Percentiles rank a stretch among this genome's conserved stretches.
These are phyloP conservation scores for Atherix ibis DNA, from an alignment of 2,888 invertebrate genomes.

Conservation along the genomic window DNA sequence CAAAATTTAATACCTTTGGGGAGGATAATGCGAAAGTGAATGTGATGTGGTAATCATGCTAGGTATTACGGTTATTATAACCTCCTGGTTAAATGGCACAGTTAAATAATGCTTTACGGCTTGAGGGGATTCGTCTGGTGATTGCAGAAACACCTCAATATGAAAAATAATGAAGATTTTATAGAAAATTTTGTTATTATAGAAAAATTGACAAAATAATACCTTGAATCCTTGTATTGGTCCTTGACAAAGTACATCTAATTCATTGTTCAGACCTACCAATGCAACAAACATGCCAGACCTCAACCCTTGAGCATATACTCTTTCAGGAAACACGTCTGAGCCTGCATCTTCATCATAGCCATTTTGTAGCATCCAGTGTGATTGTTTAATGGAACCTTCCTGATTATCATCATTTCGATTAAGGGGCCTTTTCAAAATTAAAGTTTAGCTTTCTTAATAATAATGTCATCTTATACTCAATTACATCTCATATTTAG, in stretches of 20 bases:
- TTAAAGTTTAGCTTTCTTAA: neutral
- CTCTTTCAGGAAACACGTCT: conserved; percentile 34
- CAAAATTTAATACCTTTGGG: conserved; percentile 26
- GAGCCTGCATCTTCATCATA: neutral
- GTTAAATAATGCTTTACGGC: conserved; percentile 52
- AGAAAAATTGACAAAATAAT: neutral
- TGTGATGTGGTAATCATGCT: conserved; percentile 58
- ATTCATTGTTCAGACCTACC: conserved; percentile 37
- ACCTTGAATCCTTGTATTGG: conserved; percentile 47
- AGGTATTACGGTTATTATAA: conserved; percentile 51
- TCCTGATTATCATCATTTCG: no score
- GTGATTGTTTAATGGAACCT: neutral
- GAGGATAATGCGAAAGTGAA: conserved; percentile 40
- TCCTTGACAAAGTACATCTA: conserved; percentile 47
- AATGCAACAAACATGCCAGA: conserved; percentile 42
- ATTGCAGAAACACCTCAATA: conserved; percentile 46
- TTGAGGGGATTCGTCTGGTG: conserved; percentile 47
- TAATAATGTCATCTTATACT: neutral
- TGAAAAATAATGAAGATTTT: neutral
- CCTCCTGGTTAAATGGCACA: conserved; percentile 48
- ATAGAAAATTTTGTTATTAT: neutral
- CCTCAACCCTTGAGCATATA: conserved; percentile 41
- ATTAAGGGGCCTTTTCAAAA: neutral
- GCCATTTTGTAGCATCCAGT: conserved; percentile 14
- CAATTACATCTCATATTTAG: no score